These are phyloP conservation scores for Ypsolopha scabrella DNA, from an alignment of 2,888 invertebrate genomes.

Conservation along the genomic window DNA sequence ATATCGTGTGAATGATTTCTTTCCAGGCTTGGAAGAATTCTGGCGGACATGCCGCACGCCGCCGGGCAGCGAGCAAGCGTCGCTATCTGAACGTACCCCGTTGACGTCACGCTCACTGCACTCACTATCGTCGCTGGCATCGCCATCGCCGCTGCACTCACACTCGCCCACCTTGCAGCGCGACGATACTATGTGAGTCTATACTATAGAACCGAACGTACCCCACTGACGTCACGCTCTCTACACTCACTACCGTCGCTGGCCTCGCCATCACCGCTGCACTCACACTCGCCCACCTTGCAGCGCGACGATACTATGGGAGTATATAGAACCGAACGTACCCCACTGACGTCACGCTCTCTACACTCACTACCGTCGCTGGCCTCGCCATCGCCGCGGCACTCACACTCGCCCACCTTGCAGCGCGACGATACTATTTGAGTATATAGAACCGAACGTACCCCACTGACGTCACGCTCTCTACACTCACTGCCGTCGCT, in stretches of 20 bases:
- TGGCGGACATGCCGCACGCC: constrained; percentile 64
- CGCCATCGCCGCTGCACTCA: constrained; percentile 15
- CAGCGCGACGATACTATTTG: too few relatives aligned
- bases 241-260: constrained; percentile 5
- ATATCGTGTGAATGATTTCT: background rate
- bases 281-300: constrained; percentile 11
- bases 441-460: too few relatives aligned
- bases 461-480: too few relatives aligned
- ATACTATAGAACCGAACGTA: background rate
- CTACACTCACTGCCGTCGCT: too few relatives aligned
- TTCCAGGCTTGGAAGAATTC: constrained; percentile 53
- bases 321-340: constrained; percentile 12
- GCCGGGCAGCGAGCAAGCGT: constrained; percentile 60
- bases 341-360: too few relatives aligned
- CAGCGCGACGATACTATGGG: constrained; percentile 16
- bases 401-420: background rate
- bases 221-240: constrained; percentile 1
- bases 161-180: constrained; percentile 52
- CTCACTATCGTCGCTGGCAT: constrained; percentile 45
- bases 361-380: too few relatives aligned
- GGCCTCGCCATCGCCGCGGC: too few relatives aligned
- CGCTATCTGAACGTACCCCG: constrained; percentile 52
- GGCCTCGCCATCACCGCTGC: background rate
- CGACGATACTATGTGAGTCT: constrained; percentile 46
- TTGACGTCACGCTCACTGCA: constrained; percentile 60